phyloP scores from a whole-genome alignment of 2,797 vertebrate genomes.

The Lepidocolaptes lacrymiger region DNA sequence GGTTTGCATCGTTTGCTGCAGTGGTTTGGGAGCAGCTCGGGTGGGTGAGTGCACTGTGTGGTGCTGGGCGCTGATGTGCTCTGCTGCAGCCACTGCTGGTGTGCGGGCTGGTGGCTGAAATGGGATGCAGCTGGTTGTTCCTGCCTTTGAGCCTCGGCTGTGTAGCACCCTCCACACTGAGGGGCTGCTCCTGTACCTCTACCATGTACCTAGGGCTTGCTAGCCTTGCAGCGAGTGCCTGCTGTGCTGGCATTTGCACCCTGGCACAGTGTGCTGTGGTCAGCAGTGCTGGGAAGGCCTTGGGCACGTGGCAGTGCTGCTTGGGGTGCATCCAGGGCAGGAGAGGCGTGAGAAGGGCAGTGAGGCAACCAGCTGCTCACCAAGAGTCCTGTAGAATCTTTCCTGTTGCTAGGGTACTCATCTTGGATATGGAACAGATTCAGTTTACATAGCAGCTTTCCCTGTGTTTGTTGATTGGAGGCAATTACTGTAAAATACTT shows the following conservation, averaged over 20 bases:
- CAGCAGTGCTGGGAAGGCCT: not conserved
- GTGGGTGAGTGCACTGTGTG: not conserved
- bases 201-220: not conserved
- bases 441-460: not conserved
- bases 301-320: not conserved
- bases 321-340: not conserved
- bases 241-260: not conserved
- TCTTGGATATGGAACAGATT: not conserved
- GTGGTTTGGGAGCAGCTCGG: not conserved
- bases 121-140: not conserved
- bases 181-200: not conserved
- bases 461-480: slow-evolving; percentile 38
- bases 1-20: accelerated
- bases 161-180: not conserved
- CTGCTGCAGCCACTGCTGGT: not conserved
- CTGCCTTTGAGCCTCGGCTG: not conserved
- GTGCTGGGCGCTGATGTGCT: not conserved
- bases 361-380: accelerated
- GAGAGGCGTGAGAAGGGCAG: not conserved
- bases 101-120: not conserved
- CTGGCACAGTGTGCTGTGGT: not conserved
- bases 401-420: not conserved
- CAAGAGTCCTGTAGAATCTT: accelerated
- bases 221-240: accelerated
- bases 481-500: slow-evolving; percentile 61